A percentile compares a stretch with the other conserved stretches of the same genome.
Evolutionary conservation across 53 echinoderm and acorn worm genomes (phyloP).

Genomic region (Paelopatides confundens): DNA sequence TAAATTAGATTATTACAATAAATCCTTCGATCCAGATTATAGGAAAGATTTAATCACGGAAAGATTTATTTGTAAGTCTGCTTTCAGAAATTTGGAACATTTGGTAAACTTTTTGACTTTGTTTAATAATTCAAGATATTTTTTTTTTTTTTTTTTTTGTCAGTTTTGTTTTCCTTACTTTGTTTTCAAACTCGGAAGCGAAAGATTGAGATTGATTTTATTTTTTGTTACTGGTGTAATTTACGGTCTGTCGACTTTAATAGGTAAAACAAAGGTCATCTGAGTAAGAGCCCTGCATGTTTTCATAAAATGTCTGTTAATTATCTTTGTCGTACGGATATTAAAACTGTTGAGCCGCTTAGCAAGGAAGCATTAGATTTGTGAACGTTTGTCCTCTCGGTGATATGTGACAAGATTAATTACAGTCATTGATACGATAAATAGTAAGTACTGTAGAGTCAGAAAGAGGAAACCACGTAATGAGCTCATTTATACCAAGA

Average conservation of each 20-base stretch:
- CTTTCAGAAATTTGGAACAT: too few species aligned
- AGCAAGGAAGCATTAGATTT: constrained; percentile 10
- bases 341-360: neutral
- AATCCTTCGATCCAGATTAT: too few species aligned
- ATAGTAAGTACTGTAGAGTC: neutral
- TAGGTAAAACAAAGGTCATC: neutral
- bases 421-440: neutral
- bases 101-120: too few species aligned
- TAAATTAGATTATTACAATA: too few species aligned
- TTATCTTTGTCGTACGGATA: neutral
- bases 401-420: neutral
- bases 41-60: too few species aligned
- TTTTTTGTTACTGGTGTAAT: too few species aligned
- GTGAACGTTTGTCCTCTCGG: neutral
- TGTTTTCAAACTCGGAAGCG: too few species aligned
- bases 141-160: too few species aligned
- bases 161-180: too few species aligned
- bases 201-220: too few species aligned
- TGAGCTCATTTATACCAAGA: constrained; percentile 3
- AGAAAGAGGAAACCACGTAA: neutral
- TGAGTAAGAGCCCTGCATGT: neutral
- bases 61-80: too few species aligned
- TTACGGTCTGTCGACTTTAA: neutral
- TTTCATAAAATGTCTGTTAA: neutral
- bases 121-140: too few species aligned